phyloP scores from a whole-genome alignment of 1,140 invertebrate species.

The Dendrolimus kikuchii region DNA sequence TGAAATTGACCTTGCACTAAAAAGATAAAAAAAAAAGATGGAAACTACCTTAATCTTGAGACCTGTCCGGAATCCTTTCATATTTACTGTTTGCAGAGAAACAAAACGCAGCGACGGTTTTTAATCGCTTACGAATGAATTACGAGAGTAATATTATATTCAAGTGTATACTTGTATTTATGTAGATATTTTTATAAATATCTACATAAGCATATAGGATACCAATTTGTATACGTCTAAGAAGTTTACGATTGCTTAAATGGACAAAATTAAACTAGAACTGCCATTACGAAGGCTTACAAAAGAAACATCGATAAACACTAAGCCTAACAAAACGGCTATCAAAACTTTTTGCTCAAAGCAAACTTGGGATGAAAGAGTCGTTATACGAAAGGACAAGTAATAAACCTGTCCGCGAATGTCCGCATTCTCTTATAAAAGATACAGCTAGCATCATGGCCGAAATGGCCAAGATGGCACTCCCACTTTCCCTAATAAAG shows the following conservation, averaged over 20 bases:
- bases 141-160: too few relatives aligned
- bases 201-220: not conserved
- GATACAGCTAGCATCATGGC: conserved; percentile 30
- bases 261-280: conserved; percentile 3
- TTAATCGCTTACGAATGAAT: too few relatives aligned
- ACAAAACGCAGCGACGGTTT: too few relatives aligned
- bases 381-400: conserved; percentile 30
- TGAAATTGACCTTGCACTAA: too few relatives aligned
- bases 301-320: conserved; percentile 3
- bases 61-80: too few relatives aligned
- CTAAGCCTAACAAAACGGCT: not conserved
- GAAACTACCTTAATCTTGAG: too few relatives aligned
- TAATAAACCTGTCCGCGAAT: conserved; percentile 39
- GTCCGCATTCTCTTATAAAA: conserved; percentile 31
- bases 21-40: too few relatives aligned
- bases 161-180: too few relatives aligned
- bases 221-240: not conserved
- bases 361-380: conserved; percentile 16
- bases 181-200: too few relatives aligned
- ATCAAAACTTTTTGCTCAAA: conserved; percentile 17
- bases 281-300: conserved; percentile 1
- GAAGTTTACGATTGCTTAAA: not conserved
- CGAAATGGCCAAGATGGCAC: conserved; percentile 31
- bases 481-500: conserved; percentile 50
- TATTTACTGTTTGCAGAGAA: too few relatives aligned